Evolutionary conservation across 1,140 invertebrate species (phyloP).

Genomic region (Bombus impatiens): DNA sequence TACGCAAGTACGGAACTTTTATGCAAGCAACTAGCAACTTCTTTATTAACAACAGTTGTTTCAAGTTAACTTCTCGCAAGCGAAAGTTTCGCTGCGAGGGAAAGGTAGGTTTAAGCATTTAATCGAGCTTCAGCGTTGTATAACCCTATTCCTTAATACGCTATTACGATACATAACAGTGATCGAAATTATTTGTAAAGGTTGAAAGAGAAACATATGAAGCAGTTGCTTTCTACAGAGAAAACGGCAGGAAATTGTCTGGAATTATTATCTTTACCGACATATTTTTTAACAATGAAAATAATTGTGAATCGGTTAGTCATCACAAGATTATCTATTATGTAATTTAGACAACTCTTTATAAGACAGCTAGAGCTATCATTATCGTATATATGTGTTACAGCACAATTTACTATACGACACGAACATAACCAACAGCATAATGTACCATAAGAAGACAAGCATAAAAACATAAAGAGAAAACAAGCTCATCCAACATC

Average conservation of each 20-base stretch:
- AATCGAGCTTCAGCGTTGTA: not conserved
- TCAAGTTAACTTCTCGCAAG: not conserved
- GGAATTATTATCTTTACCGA: not conserved
- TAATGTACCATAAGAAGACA: too few relatives aligned
- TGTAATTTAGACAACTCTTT: too few relatives aligned
- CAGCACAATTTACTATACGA: too few relatives aligned
- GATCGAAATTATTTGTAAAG: not conserved
- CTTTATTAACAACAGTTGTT: conserved; percentile 46
- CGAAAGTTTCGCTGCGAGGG: not conserved
- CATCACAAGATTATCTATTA: too few relatives aligned
- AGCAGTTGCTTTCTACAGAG: not conserved
- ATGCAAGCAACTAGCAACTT: conserved; percentile 20
- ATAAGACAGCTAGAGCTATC: too few relatives aligned
- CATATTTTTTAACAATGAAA: too few relatives aligned
- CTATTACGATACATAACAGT: not conserved
- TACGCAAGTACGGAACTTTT: conserved; percentile 6
- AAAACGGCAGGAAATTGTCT: not conserved
- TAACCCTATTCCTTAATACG: not conserved
- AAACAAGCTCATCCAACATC: not conserved
- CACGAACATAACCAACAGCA: too few relatives aligned
- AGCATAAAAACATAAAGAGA: too few relatives aligned
- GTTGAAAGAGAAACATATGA: not conserved
- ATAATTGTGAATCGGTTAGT: too few relatives aligned
- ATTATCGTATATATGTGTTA: too few relatives aligned
- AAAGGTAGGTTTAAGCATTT: conserved; percentile 26